A percentile compares a stretch with the other conserved stretches of the same genome.
Conservation (phyloP, 2,113 vertebrate species). For the Galbula dea region DNA sequence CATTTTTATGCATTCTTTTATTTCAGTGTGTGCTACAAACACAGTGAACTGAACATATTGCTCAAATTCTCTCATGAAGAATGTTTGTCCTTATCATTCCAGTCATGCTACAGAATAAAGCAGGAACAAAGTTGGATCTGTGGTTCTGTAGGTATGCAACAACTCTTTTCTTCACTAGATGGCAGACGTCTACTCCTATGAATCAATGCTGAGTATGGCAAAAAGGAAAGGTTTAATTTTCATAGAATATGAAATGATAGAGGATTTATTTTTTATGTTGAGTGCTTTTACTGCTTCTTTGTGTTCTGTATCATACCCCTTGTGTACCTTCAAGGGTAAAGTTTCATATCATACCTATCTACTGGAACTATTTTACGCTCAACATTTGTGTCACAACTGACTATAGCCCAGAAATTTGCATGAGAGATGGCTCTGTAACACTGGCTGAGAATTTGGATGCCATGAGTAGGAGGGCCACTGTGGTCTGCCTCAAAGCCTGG, state of each 20-base stretch:
- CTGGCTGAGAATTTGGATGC: not conserved
- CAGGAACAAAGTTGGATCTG: not conserved
- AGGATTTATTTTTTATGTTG: not conserved
- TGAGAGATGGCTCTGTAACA: not conserved
- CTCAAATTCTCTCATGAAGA: not conserved
- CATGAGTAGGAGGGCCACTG: too few species aligned
- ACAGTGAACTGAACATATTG: not conserved
- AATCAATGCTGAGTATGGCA: not conserved
- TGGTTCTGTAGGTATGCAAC: not conserved
- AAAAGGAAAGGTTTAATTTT: not conserved
- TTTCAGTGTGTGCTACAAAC: not conserved
- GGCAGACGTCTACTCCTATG: not conserved
- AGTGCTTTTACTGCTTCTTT: not conserved
- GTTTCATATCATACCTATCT: not conserved
- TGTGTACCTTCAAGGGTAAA: not conserved
- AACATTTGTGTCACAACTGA: not conserved
- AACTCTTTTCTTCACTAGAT: slow-evolving; percentile 24
- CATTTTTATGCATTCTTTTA: not conserved
- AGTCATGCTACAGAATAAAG: not conserved
- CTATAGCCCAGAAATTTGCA: not conserved
- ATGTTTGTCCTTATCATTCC: not conserved
- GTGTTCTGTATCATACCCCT: not conserved
- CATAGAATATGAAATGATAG: not conserved
- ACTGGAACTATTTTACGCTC: not conserved
- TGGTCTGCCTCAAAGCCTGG: too few species aligned